Evolutionary conservation across 2,797 vertebrate genomes (phyloP), one percentile per base, ranked within the genome.

Genomic region (Clarias fuscus): DNA sequence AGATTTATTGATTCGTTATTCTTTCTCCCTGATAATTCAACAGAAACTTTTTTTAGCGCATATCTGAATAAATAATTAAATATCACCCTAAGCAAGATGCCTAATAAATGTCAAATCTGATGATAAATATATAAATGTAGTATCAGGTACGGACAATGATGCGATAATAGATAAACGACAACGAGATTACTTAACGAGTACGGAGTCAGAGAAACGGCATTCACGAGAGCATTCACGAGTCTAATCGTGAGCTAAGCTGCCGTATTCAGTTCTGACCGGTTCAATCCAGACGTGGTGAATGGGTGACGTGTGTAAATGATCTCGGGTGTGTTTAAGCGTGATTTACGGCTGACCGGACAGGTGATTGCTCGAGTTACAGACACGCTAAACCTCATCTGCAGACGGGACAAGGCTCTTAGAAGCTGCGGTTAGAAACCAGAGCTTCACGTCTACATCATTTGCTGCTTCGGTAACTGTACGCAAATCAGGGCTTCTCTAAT

Each of bases 301-400:
- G 7, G 2, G 33, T 43, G 77, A 40, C 17, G 72, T 58, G 14
- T 5, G 30, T 5, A 67, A 64, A 64, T 0, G 18, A 65, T 27
- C 58, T 53, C 7, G 22, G 61, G 8, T 8, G n/a, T 14, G 53
- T 59, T 67, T 14, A 67, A 13, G 33, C 40, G 72, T 78, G 58
- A 79, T 83, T 81, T 59, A 79, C 13, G 61, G 48, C 87, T 61
- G 73, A 62, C 2, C 3, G 43, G 65, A 76, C 85, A 72, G 85
- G 22, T 76, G 81, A 82, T n/a, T 33, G 53, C 73, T 79, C 22
- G 37, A 78, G 77, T 90, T 84, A 85, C 81, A 73, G 77, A 62
- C 75, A 73, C 76, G 73, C 7, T 67, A 75, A 30, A 53, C 73
- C 11, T 72, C 48, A 17, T 1, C 59, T 68, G 62, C 59, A 72